Percentiles rank a stretch among this genome's conserved stretches.
phyloP scores from a whole-genome alignment of 2,888 invertebrate genomes.

The Mythimna lalbum region DNA sequence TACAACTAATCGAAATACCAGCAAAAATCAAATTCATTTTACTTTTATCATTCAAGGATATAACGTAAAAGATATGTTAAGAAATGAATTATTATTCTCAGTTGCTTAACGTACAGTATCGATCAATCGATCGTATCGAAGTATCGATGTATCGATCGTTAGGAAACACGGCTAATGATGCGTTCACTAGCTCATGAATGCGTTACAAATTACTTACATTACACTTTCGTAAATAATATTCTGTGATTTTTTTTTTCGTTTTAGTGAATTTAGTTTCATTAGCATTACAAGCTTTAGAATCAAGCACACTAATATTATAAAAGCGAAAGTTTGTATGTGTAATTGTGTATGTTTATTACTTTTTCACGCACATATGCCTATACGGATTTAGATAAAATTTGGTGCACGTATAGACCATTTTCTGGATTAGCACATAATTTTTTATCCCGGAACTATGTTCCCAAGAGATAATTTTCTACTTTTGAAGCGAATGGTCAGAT shows the following conservation, averaged over 20 bases:
- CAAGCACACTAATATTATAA: no score
- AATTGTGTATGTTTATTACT: no score
- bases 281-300: not conserved
- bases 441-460: no score
- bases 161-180: slow-evolving; percentile 54
- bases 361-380: no score
- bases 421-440: no score
- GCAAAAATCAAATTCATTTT: slow-evolving; percentile 6
- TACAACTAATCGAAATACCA: slow-evolving; percentile 6
- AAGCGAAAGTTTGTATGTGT: no score
- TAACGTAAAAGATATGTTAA: slow-evolving; percentile 27
- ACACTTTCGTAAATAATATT: slow-evolving; percentile 42
- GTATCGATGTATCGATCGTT: slow-evolving; percentile 39
- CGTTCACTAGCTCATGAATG: slow-evolving; percentile 52
- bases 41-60: slow-evolving; percentile 12
- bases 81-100: slow-evolving; percentile 41
- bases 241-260: slow-evolving; percentile 8
- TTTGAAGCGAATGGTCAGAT: no score
- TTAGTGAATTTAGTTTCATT: slow-evolving; percentile 4
- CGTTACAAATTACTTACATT: slow-evolving; percentile 50
- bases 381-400: no score
- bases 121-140: slow-evolving; percentile 17
- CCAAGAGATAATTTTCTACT: no score
- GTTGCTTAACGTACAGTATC: slow-evolving; percentile 32
- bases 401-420: no score